Evolutionary conservation across 2,113 vertebrate genomes (phyloP).

Genomic region (Pimephales promelas): DNA sequence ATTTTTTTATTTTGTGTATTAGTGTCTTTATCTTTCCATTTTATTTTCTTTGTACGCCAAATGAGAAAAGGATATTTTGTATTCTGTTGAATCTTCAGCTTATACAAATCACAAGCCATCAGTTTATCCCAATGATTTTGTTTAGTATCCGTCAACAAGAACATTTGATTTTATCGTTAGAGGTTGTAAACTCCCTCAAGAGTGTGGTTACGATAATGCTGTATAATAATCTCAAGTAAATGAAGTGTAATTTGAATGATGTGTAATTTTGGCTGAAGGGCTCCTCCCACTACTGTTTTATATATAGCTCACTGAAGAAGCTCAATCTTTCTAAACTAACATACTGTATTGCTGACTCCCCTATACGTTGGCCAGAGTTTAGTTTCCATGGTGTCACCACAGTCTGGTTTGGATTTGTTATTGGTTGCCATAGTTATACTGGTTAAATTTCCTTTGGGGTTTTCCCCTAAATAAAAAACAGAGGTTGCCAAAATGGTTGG

Average conservation of each 20-base stretch:
- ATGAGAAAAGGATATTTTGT: not conserved
- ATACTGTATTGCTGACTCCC: conserved; percentile 15
- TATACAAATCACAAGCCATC: not conserved
- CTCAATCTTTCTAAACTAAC: conserved; percentile 4
- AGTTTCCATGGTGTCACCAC: conserved; percentile 42
- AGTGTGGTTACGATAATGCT: conserved; percentile 13
- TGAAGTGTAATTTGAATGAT: conserved; percentile 18
- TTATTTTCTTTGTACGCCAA: not conserved
- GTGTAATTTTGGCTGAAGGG: conserved; percentile 21
- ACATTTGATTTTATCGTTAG: not conserved
- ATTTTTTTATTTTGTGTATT: not conserved
- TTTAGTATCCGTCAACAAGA: not conserved
- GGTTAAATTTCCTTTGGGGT: conserved; percentile 49
- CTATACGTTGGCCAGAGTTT: not conserved
- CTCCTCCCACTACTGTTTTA: not conserved
- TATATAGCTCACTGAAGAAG: conserved; percentile 27
- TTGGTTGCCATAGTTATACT: conserved; percentile 44
- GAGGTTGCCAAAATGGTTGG: conserved; percentile 36
- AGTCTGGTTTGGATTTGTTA: conserved; percentile 56
- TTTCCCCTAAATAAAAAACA: conserved; percentile 42
- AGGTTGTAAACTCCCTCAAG: conserved; percentile 13
- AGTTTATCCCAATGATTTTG: not conserved
- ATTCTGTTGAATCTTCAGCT: not conserved
- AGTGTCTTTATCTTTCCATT: not conserved
- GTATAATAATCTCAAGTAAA: conserved; percentile 20